Evolutionary conservation across 2,113 vertebrate species (phyloP).

Genomic region (Platanista minor): DNA sequence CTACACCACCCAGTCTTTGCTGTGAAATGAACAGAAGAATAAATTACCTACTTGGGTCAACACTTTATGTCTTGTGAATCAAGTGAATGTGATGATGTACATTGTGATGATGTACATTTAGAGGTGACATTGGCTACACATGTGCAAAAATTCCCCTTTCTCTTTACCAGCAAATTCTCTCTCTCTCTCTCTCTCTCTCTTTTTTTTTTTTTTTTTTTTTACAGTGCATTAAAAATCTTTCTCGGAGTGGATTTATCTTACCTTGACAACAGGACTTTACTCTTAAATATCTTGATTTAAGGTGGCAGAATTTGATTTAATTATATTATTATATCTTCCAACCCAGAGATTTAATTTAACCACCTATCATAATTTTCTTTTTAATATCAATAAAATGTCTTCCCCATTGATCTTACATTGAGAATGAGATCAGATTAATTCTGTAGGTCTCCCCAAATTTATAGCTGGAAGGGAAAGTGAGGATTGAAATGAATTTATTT

Average conservation of each 20-base stretch:
- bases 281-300: background rate
- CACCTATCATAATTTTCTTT: background rate
- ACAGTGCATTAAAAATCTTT: background rate
- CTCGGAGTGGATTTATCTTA: background rate
- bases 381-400: slow-evolving; percentile 9
- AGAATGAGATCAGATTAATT: background rate
- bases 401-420: background rate
- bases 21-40: background rate
- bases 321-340: background rate
- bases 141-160: background rate
- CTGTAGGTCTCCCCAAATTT: background rate
- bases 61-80: background rate
- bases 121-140: background rate
- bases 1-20: background rate
- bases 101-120: background rate
- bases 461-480: background rate
- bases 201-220: background rate
- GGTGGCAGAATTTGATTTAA: background rate
- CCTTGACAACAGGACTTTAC: background rate
- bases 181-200: too few relatives aligned
- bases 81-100: background rate
- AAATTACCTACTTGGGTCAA: background rate
- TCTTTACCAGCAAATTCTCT: background rate
- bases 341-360: background rate
- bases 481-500: slow-evolving; percentile 36